phyloP scores from a whole-genome alignment of 1,140 invertebrate species.

The Steinernema feltiae region DNA sequence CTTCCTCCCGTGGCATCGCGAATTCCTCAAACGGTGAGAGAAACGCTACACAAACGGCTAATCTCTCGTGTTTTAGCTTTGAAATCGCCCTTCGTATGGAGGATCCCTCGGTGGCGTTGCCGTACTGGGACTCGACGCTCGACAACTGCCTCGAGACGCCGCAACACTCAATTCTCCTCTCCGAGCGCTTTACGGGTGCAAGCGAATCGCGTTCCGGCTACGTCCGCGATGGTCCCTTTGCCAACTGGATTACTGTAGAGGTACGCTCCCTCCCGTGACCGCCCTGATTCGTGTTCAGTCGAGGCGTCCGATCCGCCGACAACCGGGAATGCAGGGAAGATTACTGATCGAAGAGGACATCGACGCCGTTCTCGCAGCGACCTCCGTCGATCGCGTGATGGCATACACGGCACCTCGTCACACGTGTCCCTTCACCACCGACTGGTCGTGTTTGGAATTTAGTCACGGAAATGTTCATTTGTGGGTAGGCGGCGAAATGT shows the following conservation, averaged over 20 bases:
- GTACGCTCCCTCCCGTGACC: background rate
- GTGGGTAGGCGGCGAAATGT: conserved; percentile 51
- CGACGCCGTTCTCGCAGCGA: conserved; percentile 20
- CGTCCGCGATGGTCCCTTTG: conserved; percentile 49
- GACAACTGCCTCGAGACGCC: conserved; percentile 39
- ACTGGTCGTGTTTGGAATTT: conserved; percentile 45
- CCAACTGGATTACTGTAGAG: conserved; percentile 61
- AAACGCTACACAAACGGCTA: background rate
- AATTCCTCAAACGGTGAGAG: conserved; percentile 39
- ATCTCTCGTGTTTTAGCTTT: conserved; percentile 22
- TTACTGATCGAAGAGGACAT: conserved; percentile 20
- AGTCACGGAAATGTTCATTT: conserved; percentile 52
- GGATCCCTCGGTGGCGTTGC: conserved; percentile 36
- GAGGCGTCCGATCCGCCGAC: conserved; percentile 7
- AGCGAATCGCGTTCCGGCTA: conserved; percentile 39
- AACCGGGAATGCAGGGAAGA: conserved; percentile 13
- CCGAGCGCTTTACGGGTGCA: conserved; percentile 24
- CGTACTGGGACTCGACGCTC: conserved; percentile 44
- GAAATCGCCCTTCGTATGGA: conserved; percentile 35
- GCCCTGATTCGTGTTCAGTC: background rate
- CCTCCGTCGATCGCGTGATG: conserved; percentile 21
- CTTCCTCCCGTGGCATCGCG: conserved; percentile 41
- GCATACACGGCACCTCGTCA: conserved; percentile 15
- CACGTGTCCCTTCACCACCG: conserved; percentile 20
- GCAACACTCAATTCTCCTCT: conserved; percentile 34